Percentiles rank a stretch among this genome's conserved stretches.
These are phyloP conservation scores for Notoglanidium macrostoma DNA, from an alignment of 2,797 vertebrate genomes.

Conservation along the genomic window DNA sequence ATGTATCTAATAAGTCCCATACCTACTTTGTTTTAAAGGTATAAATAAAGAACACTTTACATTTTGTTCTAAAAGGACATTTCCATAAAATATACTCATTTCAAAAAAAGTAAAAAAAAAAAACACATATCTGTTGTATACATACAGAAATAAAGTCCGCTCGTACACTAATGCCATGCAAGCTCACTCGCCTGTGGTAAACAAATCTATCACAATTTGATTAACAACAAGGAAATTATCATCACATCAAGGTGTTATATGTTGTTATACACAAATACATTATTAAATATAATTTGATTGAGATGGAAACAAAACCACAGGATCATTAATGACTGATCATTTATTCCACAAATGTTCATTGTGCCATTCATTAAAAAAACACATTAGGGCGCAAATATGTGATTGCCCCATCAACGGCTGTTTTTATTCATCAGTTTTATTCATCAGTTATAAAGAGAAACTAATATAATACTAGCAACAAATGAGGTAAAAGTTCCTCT, in stretches of 20 bases:
- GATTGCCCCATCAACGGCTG: not conserved
- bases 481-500: not conserved
- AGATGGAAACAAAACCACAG: not conserved
- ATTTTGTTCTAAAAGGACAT: not conserved
- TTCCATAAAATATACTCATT: not conserved
- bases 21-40: not conserved
- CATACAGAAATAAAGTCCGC: not conserved
- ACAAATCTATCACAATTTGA: not conserved
- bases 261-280: not conserved
- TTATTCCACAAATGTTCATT: not conserved
- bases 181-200: not conserved
- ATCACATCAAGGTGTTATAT: not conserved
- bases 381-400: not conserved
- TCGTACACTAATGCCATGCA: not conserved
- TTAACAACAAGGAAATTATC: conserved; percentile 24
- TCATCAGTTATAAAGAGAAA: not conserved
- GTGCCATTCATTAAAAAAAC: conserved; percentile 1
- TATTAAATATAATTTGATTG: conserved; percentile 3
- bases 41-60: not conserved
- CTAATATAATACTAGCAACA: not conserved
- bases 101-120: not conserved
- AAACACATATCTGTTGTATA: not conserved
- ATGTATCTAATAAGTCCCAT: conserved; percentile 17
- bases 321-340: conserved; percentile 9
- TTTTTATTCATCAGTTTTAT: not conserved